A percentile compares a stretch with the other conserved stretches of the same genome.
These are phyloP conservation scores for Podarcis muralis DNA, from an alignment of 2,113 vertebrate genomes.

Conservation along the genomic window DNA sequence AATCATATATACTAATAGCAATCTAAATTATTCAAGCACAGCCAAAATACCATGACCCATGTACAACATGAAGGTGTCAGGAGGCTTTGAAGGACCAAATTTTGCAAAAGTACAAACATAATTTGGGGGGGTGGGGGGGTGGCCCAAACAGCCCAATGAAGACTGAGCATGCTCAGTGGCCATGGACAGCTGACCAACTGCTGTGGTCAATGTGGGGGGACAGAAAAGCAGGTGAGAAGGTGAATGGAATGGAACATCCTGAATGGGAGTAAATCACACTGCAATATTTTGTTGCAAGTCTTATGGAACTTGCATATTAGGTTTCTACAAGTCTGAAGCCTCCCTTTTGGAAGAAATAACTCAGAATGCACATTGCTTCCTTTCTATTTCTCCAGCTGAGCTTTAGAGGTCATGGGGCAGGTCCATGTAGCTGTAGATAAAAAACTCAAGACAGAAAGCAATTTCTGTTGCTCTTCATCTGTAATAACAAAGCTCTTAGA, in stretches of 20 bases:
- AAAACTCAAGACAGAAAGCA: not conserved
- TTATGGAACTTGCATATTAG: not conserved
- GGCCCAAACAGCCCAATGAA: not conserved
- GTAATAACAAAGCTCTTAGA: not conserved
- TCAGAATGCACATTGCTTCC: not conserved
- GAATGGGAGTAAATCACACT: not conserved
- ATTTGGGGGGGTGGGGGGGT: not conserved
- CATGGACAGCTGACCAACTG: not conserved
- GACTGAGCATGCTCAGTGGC: not conserved
- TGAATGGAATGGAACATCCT: not conserved
- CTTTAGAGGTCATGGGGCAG: not conserved
- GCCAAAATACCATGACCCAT: not conserved
- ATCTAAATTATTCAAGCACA: not conserved
- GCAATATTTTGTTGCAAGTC: not conserved
- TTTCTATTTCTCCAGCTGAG: not conserved
- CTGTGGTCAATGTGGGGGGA: no score
- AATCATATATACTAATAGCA: not conserved
- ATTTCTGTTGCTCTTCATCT: not conserved
- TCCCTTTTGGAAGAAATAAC: not conserved
- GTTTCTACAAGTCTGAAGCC: not conserved
- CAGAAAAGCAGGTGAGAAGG: no score
- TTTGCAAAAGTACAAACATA: not conserved
- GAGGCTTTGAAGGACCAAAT: not conserved
- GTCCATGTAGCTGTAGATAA: not conserved
- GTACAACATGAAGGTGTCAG: not conserved